A percentile compares a stretch with the other conserved stretches of the same genome.
Evolutionary conservation across 2,113 vertebrate genomes (phyloP).

Genomic region (Malaclemys terrapin): DNA sequence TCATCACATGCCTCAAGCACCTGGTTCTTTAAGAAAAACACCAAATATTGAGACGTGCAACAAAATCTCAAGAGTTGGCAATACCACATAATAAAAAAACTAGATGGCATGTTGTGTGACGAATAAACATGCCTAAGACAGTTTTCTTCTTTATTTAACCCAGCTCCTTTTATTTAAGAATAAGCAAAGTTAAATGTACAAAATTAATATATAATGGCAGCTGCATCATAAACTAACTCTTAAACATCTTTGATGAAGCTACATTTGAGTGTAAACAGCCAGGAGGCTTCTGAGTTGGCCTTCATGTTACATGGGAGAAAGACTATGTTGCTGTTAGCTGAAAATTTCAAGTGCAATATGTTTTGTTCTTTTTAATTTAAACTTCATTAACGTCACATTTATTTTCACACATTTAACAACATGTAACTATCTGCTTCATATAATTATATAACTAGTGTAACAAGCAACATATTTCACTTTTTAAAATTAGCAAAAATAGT

Average conservation of each 20-base stretch:
- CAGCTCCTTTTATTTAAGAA: background rate
- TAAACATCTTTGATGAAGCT: background rate
- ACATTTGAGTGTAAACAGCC: background rate
- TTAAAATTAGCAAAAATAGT: background rate
- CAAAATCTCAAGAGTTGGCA: background rate
- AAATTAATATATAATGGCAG: background rate
- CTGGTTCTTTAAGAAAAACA: background rate
- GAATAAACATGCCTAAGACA: fast-evolving
- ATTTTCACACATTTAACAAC: background rate
- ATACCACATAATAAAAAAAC: background rate
- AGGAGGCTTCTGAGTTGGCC: background rate
- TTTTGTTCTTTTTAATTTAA: background rate
- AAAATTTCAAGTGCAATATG: background rate
- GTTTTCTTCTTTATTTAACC: background rate
- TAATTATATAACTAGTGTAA: background rate
- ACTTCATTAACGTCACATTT: background rate
- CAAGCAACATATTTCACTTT: background rate
- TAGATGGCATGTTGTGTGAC: fast-evolving
- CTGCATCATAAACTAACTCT: background rate
- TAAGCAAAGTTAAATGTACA: slow-evolving; percentile 33
- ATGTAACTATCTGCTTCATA: background rate
- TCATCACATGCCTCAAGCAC: background rate
- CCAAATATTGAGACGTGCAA: background rate
- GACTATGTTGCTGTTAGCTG: background rate
- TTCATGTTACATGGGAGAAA: background rate